Evolutionary conservation across 2,888 invertebrate genomes (phyloP).

Genomic region (Ochropacha duplaris): DNA sequence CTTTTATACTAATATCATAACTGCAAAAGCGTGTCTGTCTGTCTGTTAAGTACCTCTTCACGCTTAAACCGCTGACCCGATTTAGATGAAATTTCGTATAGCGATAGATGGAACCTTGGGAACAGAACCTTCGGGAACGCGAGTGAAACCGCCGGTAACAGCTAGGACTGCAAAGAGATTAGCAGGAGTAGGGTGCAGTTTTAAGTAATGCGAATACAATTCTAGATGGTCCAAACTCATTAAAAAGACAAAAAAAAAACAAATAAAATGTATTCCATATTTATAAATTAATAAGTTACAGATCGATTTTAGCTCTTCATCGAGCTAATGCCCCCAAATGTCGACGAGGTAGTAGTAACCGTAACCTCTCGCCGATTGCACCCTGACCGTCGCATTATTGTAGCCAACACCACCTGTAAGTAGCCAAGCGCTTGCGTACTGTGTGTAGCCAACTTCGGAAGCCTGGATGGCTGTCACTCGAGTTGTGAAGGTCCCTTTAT

Average conservation of each 20-base stretch:
- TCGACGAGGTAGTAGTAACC: conserved; percentile 63
- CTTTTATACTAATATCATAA: too few species aligned
- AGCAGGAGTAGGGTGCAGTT: too few species aligned
- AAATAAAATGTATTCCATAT: neutral
- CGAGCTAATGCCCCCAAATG: conserved; percentile 56
- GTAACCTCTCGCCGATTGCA: conserved; percentile 51
- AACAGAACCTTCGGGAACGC: too few species aligned
- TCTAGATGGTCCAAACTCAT: too few species aligned
- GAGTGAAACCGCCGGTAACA: too few species aligned
- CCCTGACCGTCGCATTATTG: conserved; percentile 52
- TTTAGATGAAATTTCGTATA: too few species aligned
- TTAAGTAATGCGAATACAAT: too few species aligned
- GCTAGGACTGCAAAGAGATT: too few species aligned
- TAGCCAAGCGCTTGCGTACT: conserved; percentile 50
- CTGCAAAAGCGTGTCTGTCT: too few species aligned
- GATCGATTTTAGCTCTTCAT: neutral
- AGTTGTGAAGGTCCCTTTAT: conserved; percentile 49
- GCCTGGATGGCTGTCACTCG: conserved; percentile 54
- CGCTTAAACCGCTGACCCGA: too few species aligned
- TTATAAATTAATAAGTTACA: neutral
- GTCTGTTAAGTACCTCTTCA: too few species aligned
- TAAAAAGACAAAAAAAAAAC: neutral
- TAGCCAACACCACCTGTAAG: conserved; percentile 45
- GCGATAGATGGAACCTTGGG: too few species aligned
- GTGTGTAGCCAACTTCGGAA: conserved; percentile 52